Evolutionary conservation across 2,113 vertebrate genomes (phyloP), one percentile per base, ranked within the genome.

Genomic region (Nanger granti): DNA sequence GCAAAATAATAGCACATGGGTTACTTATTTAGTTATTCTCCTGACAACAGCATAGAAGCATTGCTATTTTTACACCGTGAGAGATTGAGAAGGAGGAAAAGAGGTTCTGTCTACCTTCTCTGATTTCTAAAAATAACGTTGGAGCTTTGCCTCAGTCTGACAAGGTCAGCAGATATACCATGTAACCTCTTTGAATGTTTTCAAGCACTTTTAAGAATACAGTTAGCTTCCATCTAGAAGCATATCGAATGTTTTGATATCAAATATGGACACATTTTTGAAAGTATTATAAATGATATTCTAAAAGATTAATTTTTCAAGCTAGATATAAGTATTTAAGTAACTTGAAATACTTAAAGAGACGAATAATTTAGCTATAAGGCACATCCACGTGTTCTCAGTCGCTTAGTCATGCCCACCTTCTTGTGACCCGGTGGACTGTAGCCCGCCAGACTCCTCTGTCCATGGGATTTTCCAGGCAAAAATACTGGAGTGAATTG

Each of bases 371-470:
- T 57, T 85, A 69, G 18, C 92, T 73, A n/a, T 47, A 76, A 28
- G 73, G 73, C 22, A 44, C 10, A 44, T 26, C n/a, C 73, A 14
- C 6, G 3, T 1, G 0, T 26, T 12, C 73, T 26, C 22, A 76
- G 37, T 76, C 0, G 3, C 73, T 26, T 41, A 26, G 37, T 28
- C 37, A 44, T 14, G 12, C 22, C 24, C 73, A 79, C 37, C 37
- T 26, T 41, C 37, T 44, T 79, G 73, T 0, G 3, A 79, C 24
- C 73, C 12, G 0, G 2, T 44, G 24, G 22, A 44, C 37, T 26
- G 12, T 41, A 76, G 37, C 37, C 73, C 1, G 2, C 73, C 5
- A 76, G 73, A 41, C 5, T 79, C 41, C 41, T 28, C 41, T 44
- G 41, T 14, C 73, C 73, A 79, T 44, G 73, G 41, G 41, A 14